A percentile compares a stretch with the other conserved stretches of the same genome.
Evolutionary conservation across 2,797 vertebrate genomes (phyloP).

Genomic region (Graptemys geographica): DNA sequence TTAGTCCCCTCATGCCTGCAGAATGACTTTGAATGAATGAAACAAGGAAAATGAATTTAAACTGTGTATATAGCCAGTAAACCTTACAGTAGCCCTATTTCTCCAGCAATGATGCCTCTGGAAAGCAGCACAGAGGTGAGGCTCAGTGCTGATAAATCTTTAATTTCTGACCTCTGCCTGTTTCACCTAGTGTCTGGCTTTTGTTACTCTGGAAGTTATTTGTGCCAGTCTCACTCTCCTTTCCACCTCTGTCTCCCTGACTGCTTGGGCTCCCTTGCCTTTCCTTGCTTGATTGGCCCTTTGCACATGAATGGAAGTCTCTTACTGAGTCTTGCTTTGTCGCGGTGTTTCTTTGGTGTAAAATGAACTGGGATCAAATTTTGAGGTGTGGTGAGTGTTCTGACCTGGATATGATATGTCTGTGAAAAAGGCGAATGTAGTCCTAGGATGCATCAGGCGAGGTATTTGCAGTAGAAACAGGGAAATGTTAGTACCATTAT

Average conservation of each 20-base stretch:
- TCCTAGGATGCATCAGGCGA: too few relatives aligned
- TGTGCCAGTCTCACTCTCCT: not conserved
- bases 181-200: not conserved
- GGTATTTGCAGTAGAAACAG: too few relatives aligned
- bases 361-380: accelerated
- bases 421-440: too few relatives aligned
- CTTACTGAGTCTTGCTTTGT: not conserved
- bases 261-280: accelerated
- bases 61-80: not conserved
- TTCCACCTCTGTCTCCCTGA: not conserved
- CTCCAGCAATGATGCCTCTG: not conserved
- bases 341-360: not conserved
- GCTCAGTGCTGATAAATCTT: not conserved
- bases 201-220: not conserved
- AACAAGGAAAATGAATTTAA: not conserved
- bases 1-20: not conserved
- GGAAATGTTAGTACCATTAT: too few relatives aligned
- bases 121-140: not conserved
- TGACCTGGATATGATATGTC: too few relatives aligned
- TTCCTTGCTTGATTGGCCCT: not conserved
- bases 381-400: too few relatives aligned
- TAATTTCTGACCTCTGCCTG: not conserved
- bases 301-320: not conserved
- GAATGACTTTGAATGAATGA: not conserved
- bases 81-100: not conserved